Percentiles rank a stretch among this genome's conserved stretches.
phyloP scores from a whole-genome alignment of 2,113 vertebrate genomes.

The Dissostichus mawsoni region DNA sequence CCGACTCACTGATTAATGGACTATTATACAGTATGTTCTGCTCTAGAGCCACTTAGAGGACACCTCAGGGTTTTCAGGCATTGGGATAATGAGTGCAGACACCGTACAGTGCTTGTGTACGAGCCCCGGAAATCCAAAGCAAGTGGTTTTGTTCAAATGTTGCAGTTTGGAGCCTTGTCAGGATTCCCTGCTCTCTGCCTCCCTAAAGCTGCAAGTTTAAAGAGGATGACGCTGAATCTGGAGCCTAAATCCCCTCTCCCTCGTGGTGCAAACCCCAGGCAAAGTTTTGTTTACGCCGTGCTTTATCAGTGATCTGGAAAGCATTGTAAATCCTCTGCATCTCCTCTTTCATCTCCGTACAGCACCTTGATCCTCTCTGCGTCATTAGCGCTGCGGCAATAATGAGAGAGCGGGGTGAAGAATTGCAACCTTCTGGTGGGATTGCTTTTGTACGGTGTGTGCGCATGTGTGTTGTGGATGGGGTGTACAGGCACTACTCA shows the following conservation, averaged over 20 bases:
- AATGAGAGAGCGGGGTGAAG: slow-evolving; percentile 67
- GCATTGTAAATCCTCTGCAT: slow-evolving; percentile 75
- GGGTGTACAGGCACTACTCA: slow-evolving; percentile 43
- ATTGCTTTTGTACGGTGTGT: slow-evolving; percentile 24
- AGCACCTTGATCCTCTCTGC: slow-evolving; percentile 73
- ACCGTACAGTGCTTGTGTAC: not conserved
- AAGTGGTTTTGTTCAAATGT: slow-evolving; percentile 46
- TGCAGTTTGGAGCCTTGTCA: slow-evolving; percentile 58
- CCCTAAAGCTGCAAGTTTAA: slow-evolving; percentile 56
- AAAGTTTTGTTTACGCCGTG: slow-evolving; percentile 72
- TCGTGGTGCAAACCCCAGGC: slow-evolving; percentile 61
- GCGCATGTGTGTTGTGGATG: not conserved
- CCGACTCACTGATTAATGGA: slow-evolving; percentile 65
- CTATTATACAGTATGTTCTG: slow-evolving; percentile 65
- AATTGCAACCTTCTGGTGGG: slow-evolving; percentile 65
- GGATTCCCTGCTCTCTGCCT: slow-evolving; percentile 52
- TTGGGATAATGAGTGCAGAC: slow-evolving; percentile 58
- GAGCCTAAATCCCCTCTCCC: slow-evolving; percentile 71
- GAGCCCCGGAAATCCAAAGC: slow-evolving; percentile 31
- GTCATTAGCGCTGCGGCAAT: slow-evolving; percentile 68
- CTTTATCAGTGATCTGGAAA: slow-evolving; percentile 77
- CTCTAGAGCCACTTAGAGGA: slow-evolving; percentile 55
- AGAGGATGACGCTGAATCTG: slow-evolving; percentile 64
- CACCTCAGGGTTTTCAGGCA: slow-evolving; percentile 52
- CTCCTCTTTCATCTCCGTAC: slow-evolving; percentile 75